Evolutionary conservation across 2,888 invertebrate species (phyloP), one percentile per base, ranked within the genome.

Genomic region (Mayetiola destructor): DNA sequence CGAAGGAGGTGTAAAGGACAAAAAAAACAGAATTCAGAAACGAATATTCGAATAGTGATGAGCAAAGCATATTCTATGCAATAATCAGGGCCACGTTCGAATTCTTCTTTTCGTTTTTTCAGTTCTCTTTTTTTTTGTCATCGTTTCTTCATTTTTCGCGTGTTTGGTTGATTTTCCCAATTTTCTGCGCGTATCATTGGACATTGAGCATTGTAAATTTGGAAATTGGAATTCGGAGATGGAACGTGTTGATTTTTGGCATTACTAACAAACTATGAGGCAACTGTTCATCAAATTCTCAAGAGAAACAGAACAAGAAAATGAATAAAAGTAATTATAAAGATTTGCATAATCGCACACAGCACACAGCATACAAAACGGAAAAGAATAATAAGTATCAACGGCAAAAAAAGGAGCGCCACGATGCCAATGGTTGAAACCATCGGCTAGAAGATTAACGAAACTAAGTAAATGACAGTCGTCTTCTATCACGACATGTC

Each of bases 291-390:
- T 48, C 27, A n/a, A n/a, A n/a, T n/a, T n/a, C n/a, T n/a, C n/a
- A n/a, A n/a, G n/a, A n/a, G n/a, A n/a, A n/a, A n/a, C n/a, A n/a
- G n/a, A n/a, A 27, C 27, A 39, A 3, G 27, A 16, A 23, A 16
- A 27, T 27, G 48, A 14, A 48, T 27, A 48, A 42, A 48, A 48
- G 48, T 27, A 48, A 48, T 48, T 48, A 48, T 48, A 27, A 48
- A 48, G 27, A 48, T 48, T 48, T 48, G 48, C 48, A 48, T 48
- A 48, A 48, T 48, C 48, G 48, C 48, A 48, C 48, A 48, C 27
- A 48, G 48, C 48, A 48, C 48, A 48, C 23, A 48, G 27, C 27
- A 23, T n/a, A 48, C 48, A 27, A 48, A 48, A 48, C 48, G 9
- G 48, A 48, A 48, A 23, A 9, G 27, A 12, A 23, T 27, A 27